Percentiles rank a stretch among this genome's conserved stretches.
Evolutionary conservation across 2,888 invertebrate species (phyloP).

Genomic region (Eurois occulta): DNA sequence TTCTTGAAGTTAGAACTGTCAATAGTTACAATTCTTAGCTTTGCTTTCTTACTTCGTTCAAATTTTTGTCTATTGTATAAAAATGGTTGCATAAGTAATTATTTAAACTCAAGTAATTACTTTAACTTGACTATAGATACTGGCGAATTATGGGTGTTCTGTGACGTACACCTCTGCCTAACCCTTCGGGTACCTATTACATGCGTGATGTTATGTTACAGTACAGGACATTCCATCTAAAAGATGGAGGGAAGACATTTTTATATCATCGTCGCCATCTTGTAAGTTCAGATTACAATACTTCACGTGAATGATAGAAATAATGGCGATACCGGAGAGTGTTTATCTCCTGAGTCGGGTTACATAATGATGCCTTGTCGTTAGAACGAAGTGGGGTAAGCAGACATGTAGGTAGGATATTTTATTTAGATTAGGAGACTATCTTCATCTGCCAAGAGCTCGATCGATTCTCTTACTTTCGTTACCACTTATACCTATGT

Average conservation of each 20-base stretch:
- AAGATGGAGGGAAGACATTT: constrained; percentile 28
- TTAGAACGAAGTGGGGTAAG: constrained; percentile 29
- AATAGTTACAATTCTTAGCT: too few species aligned
- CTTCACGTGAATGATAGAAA: constrained; percentile 71
- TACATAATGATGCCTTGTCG: constrained; percentile 43
- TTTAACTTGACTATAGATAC: neutral
- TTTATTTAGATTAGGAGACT: neutral
- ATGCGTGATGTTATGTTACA: neutral
- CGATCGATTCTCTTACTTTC: neutral
- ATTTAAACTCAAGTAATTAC: neutral
- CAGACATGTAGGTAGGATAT: constrained; percentile 14
- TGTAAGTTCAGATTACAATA: constrained; percentile 47
- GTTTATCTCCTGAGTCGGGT: constrained; percentile 64
- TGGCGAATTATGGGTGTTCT: neutral
- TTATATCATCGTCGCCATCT: constrained; percentile 44
- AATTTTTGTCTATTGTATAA: too few species aligned
- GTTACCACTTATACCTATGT: neutral
- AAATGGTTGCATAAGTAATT: too few species aligned
- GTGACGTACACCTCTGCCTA: neutral
- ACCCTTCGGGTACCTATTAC: neutral
- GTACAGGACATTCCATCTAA: neutral
- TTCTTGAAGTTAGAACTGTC: too few species aligned
- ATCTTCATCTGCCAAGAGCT: neutral
- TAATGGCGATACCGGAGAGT: constrained; percentile 64
- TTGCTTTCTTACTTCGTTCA: too few species aligned